phyloP scores from a whole-genome alignment of 1,140 invertebrate species.

The Drosophila takahashii region DNA sequence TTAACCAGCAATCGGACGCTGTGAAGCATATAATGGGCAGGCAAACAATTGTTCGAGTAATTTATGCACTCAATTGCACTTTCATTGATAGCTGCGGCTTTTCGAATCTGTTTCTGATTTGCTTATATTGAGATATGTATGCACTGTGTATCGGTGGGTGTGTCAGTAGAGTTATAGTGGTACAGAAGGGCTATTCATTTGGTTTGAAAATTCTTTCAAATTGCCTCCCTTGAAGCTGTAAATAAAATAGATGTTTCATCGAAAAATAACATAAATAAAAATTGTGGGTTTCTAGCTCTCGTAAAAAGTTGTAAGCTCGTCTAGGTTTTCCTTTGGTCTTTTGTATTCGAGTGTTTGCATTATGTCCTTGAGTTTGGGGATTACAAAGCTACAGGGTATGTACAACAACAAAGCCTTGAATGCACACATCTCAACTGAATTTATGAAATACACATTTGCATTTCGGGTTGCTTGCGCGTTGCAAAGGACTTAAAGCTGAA shows the following conservation, averaged over 20 bases:
- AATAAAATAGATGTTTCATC: slow-evolving; percentile 15
- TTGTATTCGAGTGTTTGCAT: slow-evolving; percentile 52
- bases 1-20: slow-evolving; percentile 26
- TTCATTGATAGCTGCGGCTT: slow-evolving; percentile 17
- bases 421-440: slow-evolving; percentile 31
- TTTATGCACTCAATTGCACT: slow-evolving; percentile 52
- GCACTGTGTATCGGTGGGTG: slow-evolving; percentile 54
- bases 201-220: slow-evolving; percentile 4
- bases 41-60: slow-evolving; percentile 35
- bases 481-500: slow-evolving; percentile 40
- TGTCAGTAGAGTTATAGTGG: slow-evolving; percentile 20
- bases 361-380: slow-evolving; percentile 35
- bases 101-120: slow-evolving; percentile 35
- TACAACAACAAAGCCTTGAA: slow-evolving; percentile 44
- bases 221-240: slow-evolving; percentile 3
- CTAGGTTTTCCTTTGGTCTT: slow-evolving; percentile 74
- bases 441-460: slow-evolving; percentile 21
- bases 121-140: slow-evolving; percentile 22
- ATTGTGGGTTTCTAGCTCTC: slow-evolving; percentile 25
- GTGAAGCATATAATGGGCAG: slow-evolving; percentile 32
- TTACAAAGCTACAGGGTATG: slow-evolving; percentile 59
- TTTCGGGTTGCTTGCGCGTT: slow-evolving; percentile 4
- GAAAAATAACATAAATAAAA: slow-evolving; percentile 26
- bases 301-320: slow-evolving; percentile 73
- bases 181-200: background rate